Conservation (phyloP, 1,140 invertebrate species). For the Magallana angulata region DNA sequence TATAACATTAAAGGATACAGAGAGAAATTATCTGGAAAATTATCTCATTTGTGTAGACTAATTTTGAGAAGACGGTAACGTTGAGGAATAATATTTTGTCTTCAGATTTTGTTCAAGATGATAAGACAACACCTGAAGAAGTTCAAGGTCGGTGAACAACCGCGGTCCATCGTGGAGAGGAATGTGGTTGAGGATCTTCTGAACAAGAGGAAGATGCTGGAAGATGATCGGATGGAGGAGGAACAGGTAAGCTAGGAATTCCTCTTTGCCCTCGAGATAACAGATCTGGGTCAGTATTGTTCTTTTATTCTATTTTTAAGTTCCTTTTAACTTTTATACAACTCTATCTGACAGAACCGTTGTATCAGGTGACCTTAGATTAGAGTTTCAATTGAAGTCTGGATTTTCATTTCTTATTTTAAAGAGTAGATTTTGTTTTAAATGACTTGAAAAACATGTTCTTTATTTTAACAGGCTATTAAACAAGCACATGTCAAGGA, state of each 20-base stretch:
- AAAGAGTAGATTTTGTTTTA: too few species aligned
- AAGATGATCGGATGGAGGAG: conserved; percentile 69
- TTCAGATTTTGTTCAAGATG: conserved; percentile 65
- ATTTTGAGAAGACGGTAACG: too few species aligned
- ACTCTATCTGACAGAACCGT: too few species aligned
- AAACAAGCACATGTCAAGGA: conserved; percentile 42
- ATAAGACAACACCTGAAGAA: conserved; percentile 66
- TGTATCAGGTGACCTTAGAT: too few species aligned
- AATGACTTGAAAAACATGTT: neutral
- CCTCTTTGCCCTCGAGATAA: neutral
- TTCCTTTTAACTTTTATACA: too few species aligned
- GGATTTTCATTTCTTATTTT: too few species aligned
- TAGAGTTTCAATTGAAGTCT: too few species aligned
- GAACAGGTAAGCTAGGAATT: conserved; percentile 61
- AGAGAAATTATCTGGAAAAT: too few species aligned
- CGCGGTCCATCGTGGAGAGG: conserved; percentile 59
- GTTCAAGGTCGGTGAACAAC: conserved; percentile 43
- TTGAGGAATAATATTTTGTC: neutral
- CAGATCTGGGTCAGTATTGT: too few species aligned
- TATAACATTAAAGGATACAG: too few species aligned
- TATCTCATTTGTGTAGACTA: too few species aligned
- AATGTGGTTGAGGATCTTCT: conserved; percentile 65
- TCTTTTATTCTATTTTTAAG: too few species aligned
- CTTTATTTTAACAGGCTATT: conserved; percentile 2
- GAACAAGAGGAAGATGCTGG: conserved; percentile 65